These are phyloP conservation scores for Echiichthys vipera DNA, from an alignment of 2,797 vertebrate species.

Conservation along the genomic window DNA sequence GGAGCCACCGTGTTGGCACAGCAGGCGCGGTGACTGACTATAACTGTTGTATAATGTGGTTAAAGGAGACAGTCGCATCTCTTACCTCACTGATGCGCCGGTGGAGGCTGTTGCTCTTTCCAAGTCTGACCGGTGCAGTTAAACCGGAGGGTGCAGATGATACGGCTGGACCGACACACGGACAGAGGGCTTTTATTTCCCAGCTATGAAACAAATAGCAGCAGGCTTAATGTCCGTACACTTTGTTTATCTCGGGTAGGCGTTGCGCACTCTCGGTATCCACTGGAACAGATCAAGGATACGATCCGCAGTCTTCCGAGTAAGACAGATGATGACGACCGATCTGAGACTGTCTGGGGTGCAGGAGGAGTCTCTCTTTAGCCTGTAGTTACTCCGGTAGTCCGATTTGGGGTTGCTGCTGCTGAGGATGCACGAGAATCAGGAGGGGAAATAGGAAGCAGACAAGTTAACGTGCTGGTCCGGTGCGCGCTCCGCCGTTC, in stretches of 20 bases:
- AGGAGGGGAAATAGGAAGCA: neutral
- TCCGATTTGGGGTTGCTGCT: neutral
- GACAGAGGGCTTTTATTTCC: neutral
- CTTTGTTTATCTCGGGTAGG: slow-evolving; percentile 21
- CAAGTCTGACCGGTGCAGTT: slow-evolving; percentile 60
- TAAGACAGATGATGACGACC: slow-evolving; percentile 55
- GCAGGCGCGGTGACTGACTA: neutral
- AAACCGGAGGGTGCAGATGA: slow-evolving; percentile 19
- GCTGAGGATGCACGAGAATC: slow-evolving; percentile 14
- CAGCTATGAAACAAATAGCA: neutral
- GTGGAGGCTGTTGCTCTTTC: slow-evolving; percentile 74
- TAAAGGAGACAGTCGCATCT: slow-evolving; percentile 24
- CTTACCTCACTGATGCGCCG: slow-evolving; percentile 77
- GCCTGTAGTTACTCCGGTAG: neutral
- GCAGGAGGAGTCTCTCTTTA: slow-evolving; percentile 17
- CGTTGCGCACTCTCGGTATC: slow-evolving; percentile 36
- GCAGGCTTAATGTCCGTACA: slow-evolving; percentile 16
- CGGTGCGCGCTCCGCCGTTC: slow-evolving; percentile 41
- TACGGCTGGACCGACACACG: slow-evolving; percentile 25
- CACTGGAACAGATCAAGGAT: slow-evolving; percentile 33
- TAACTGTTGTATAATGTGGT: neutral
- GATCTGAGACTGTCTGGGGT: slow-evolving; percentile 45
- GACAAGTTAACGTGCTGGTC: slow-evolving; percentile 54
- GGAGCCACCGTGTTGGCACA: neutral
- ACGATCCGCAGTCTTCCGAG: slow-evolving; percentile 72